Conservation (phyloP, 2,113 vertebrate species). For the Oncorhynchus nerka region DNA sequence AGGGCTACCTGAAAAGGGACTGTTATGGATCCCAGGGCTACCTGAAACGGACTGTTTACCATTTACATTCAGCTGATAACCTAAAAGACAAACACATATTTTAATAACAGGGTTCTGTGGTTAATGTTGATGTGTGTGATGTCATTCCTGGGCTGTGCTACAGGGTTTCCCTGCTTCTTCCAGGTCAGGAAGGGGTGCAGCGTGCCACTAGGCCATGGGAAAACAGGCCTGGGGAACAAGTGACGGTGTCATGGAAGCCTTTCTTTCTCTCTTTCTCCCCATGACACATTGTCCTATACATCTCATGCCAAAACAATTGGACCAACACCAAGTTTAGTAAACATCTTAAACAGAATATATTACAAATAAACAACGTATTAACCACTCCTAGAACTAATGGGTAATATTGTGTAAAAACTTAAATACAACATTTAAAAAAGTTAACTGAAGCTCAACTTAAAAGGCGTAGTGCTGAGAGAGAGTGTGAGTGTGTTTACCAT, state of each 20-base stretch:
- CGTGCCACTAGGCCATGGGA: constrained; percentile 67
- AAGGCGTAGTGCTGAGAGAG: constrained; percentile 42
- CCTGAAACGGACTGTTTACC: neutral
- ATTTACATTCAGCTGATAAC: neutral
- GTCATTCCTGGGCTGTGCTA: constrained; percentile 42
- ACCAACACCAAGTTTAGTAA: constrained; percentile 24
- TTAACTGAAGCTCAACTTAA: neutral
- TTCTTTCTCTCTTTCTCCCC: constrained; percentile 24
- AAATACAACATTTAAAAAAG: neutral
- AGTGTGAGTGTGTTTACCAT: constrained; percentile 51
- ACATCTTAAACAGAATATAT: constrained; percentile 2
- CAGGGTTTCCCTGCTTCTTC: constrained; percentile 33
- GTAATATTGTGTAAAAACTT: neutral
- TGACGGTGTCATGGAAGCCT: constrained; percentile 66
- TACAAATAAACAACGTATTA: neutral
- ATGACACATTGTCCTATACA: constrained; percentile 62
- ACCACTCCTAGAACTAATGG: no score
- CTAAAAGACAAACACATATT: neutral
- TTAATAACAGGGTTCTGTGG: neutral
- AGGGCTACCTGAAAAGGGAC: no score
- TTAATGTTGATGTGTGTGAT: constrained; percentile 17
- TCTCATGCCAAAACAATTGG: constrained; percentile 63
- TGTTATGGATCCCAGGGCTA: no score
- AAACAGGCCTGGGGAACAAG: constrained; percentile 71
- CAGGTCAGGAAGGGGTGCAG: constrained; percentile 57